A percentile compares a stretch with the other conserved stretches of the same genome.
Conservation (phyloP, 2,888 invertebrate species). For the Automeris io region DNA sequence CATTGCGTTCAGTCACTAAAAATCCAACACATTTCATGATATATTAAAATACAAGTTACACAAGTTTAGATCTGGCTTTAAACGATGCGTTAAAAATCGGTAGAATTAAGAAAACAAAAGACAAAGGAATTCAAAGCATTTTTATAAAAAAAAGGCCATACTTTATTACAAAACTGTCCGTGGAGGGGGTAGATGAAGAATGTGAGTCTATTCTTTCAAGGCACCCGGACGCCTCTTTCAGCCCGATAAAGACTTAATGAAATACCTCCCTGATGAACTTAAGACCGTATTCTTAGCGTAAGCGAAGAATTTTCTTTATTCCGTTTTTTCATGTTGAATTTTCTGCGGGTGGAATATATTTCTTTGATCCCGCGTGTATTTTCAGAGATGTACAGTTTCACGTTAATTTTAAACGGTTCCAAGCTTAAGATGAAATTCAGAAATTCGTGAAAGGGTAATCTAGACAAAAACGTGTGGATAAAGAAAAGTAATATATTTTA, state of each 20-base stretch:
- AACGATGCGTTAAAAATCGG: background rate
- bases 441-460: no score
- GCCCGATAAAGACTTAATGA: slow-evolving; percentile 65
- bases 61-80: no score
- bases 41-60: no score
- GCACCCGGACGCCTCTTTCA: slow-evolving; percentile 23
- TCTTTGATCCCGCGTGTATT: no score
- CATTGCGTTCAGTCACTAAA: no score
- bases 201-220: slow-evolving; percentile 66
- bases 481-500: no score
- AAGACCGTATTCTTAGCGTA: background rate
- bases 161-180: slow-evolving; percentile 62
- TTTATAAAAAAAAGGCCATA: slow-evolving; percentile 56
- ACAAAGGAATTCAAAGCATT: slow-evolving; percentile 1
- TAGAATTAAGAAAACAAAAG: background rate
- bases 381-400: no score
- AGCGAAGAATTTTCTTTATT: background rate
- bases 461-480: no score
- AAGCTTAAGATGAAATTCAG: no score
- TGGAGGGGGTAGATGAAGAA: slow-evolving; percentile 41
- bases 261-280: slow-evolving; percentile 69
- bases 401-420: no score
- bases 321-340: background rate
- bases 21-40: no score
- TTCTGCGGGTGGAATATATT: no score